These are phyloP conservation scores for Sylvicapra grimmia DNA, from an alignment of 2,113 vertebrate genomes.

Conservation along the genomic window DNA sequence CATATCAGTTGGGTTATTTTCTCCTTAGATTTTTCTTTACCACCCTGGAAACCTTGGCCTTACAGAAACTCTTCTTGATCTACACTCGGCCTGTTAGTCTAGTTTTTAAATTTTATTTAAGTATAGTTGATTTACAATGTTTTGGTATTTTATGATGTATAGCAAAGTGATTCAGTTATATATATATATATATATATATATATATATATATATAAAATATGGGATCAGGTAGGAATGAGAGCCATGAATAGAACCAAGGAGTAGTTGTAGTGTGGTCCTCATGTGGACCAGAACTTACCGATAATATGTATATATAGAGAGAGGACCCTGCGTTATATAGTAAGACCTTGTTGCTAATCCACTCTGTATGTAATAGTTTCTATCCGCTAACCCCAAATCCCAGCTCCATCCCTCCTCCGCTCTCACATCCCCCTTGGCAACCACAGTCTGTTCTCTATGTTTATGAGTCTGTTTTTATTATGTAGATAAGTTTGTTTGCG, in stretches of 20 bases:
- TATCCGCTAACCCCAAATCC: not conserved
- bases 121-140: not conserved
- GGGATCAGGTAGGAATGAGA: not conserved
- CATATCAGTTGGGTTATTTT: not conserved
- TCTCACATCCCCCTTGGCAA: not conserved
- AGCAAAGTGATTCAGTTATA: not conserved
- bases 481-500: not conserved
- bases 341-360: not conserved
- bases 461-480: not conserved
- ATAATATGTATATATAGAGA: not conserved
- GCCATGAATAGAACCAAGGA: not conserved
- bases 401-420: not conserved
- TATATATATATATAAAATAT: not conserved
- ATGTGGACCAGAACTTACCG: not conserved
- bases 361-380: not conserved
- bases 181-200: not conserved
- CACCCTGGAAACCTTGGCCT: not conserved
- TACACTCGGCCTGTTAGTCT: not conserved
- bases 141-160: not conserved
- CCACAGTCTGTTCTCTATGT: not conserved
- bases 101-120: not conserved
- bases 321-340: not conserved
- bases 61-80: not conserved
- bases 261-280: rapidly evolving
- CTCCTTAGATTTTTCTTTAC: not conserved